phyloP scores from a whole-genome alignment of 2,888 invertebrate species.

The Entomobrya proxima region DNA sequence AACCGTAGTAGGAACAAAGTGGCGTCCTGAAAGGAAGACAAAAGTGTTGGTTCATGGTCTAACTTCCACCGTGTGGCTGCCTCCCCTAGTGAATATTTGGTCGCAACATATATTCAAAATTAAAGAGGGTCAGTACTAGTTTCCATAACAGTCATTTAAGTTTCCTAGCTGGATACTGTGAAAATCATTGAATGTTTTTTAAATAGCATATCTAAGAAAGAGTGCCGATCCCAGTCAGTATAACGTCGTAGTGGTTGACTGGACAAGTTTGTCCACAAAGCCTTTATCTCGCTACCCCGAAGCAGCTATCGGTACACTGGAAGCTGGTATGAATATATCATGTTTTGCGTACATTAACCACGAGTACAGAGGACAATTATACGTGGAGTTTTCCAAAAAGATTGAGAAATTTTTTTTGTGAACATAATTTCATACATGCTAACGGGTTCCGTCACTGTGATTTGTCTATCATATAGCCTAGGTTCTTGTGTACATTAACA shows the following conservation, averaged over 20 bases:
- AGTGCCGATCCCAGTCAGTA: background rate
- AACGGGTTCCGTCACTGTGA: too few relatives aligned
- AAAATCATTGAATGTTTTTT: too few relatives aligned
- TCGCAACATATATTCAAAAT: constrained; percentile 54
- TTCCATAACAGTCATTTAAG: background rate
- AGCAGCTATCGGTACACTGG: constrained; percentile 37
- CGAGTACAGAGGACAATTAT: too few relatives aligned
- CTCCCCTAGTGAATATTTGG: constrained; percentile 49
- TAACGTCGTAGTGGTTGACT: constrained; percentile 53
- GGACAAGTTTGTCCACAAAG: constrained; percentile 53
- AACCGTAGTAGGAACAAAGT: constrained; percentile 1
- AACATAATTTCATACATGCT: too few relatives aligned
- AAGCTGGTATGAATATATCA: constrained; percentile 24
- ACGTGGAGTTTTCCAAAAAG: too few relatives aligned
- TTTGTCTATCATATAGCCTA: too few relatives aligned
- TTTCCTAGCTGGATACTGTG: background rate
- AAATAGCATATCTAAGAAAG: constrained; percentile 27
- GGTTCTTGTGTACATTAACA: too few relatives aligned
- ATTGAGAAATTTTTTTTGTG: too few relatives aligned
- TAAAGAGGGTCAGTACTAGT: constrained; percentile 43
- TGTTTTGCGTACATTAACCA: background rate
- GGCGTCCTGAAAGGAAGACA: constrained; percentile 32
- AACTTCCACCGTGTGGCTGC: constrained; percentile 35
- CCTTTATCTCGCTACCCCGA: constrained; percentile 32
- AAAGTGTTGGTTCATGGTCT: constrained; percentile 57